Conservation (phyloP, 2,113 vertebrate species). For the Grammomys surdaster region DNA sequence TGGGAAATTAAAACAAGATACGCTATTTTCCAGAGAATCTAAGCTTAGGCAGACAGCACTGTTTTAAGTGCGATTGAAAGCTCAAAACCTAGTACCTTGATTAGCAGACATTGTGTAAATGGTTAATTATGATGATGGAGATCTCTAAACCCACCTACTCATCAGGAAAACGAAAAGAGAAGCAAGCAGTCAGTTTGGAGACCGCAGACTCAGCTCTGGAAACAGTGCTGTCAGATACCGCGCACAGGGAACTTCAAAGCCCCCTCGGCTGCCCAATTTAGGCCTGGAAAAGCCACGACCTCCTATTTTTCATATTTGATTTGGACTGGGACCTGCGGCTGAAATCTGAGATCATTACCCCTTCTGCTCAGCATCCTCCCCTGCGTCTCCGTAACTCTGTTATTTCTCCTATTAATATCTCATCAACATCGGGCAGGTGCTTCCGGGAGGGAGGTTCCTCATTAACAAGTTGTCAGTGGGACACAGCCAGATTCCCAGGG, state of each 20-base stretch:
- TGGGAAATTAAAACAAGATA: constrained; percentile 83
- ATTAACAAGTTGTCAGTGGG: constrained; percentile 89
- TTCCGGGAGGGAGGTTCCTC: constrained; percentile 85
- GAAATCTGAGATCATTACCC: constrained; percentile 78
- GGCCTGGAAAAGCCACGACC: constrained; percentile 11
- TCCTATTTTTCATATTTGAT: constrained; percentile 79
- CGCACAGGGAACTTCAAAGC: constrained; percentile 55
- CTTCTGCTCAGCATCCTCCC: constrained; percentile 80
- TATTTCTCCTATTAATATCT: constrained; percentile 86
- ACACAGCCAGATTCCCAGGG: constrained; percentile 85
- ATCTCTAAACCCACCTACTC: constrained; percentile 43
- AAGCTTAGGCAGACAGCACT: constrained; percentile 65
- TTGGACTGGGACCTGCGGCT: constrained; percentile 81
- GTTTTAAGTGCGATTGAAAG: constrained; percentile 56
- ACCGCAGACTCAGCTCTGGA: not conserved
- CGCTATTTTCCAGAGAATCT: constrained; percentile 75
- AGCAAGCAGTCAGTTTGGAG: not conserved
- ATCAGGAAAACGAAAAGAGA: not conserved
- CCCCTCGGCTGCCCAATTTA: constrained; percentile 56
- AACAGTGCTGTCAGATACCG: not conserved
- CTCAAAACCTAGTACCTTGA: not conserved
- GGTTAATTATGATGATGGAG: constrained; percentile 56
- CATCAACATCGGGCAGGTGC: constrained; percentile 89
- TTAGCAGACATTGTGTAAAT: constrained; percentile 25
- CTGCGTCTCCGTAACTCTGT: constrained; percentile 82